These are phyloP conservation scores for Mustela nigripes DNA, from an alignment of 2,113 vertebrate genomes.

Conservation along the genomic window DNA sequence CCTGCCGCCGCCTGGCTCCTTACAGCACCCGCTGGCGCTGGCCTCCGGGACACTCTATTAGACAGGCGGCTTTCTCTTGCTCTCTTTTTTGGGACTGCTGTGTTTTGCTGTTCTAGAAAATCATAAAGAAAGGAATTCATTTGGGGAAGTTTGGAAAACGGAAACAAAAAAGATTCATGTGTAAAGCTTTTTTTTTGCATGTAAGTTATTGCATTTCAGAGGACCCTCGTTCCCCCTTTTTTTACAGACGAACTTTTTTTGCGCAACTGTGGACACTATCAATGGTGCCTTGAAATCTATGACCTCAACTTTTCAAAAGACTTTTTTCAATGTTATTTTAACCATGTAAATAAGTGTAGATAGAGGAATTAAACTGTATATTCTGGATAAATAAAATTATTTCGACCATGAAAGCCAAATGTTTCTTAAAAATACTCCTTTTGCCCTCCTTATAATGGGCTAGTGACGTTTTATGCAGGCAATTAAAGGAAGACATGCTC, in stretches of 20 bases:
- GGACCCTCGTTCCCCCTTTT: constrained; percentile 83
- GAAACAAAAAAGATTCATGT: constrained; percentile 94
- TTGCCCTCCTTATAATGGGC: background rate
- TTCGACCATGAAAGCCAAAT: constrained; percentile 87
- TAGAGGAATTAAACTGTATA: constrained; percentile 94
- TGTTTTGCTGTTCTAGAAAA: constrained; percentile 94
- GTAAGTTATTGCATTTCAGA: constrained; percentile 99
- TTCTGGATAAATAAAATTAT: constrained; percentile 96
- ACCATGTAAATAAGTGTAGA: constrained; percentile 94
- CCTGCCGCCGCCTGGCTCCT: constrained; percentile 94
- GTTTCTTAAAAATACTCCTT: constrained; percentile 49
- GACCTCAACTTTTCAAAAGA: constrained; percentile 93
- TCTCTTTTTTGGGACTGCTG: constrained; percentile 74
- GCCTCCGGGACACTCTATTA: constrained; percentile 99
- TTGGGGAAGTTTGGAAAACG: constrained; percentile 89
- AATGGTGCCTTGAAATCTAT: constrained; percentile 95
- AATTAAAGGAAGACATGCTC: constrained; percentile 33
- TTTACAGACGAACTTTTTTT: constrained; percentile 92
- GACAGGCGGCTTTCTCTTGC: constrained; percentile 76
- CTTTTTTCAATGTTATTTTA: constrained; percentile 92
- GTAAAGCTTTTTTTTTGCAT: constrained; percentile 98
- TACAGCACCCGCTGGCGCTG: constrained; percentile 97
- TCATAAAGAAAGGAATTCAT: constrained; percentile 94
- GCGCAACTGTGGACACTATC: constrained; percentile 93
- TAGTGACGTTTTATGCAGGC: constrained; percentile 36